Base-by-base conservation (phyloP, 2,113 vertebrate species). In the Coptodon rendalli region DNA sequence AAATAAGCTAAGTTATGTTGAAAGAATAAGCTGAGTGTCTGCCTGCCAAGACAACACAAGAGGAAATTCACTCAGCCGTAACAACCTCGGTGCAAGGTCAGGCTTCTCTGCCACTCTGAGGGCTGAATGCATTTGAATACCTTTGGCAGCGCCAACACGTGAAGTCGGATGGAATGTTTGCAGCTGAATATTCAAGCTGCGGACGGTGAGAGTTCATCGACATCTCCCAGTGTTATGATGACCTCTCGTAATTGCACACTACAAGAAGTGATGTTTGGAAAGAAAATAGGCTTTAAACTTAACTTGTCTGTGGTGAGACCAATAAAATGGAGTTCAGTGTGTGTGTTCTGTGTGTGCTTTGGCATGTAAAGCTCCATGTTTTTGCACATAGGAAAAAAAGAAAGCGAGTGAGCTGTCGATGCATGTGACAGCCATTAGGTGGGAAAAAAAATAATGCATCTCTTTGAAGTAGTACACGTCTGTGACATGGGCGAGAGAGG, bases 221-320 rank as follows among this genome's bases (percentile, higher is more conserved):
- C 90, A 84, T 89, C 56, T n/a, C 38, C 48, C 4, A 81, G 59
- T 92, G 91, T 93, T 92, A 36, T 89, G 85, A 84, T 89, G 88
- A 91, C 82, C 90, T 83, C 85, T 76, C 2, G 19, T 92, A 92
- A 93, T 91, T 88, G 87, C 57, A 89, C 86, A 24, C 71, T 89
- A 71, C 82, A 87, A 91, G 71, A 87, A 79, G 90, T 79, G 40
- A 89, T 91, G 87, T 93, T 93, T 93, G 66, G 82, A 93, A 38
- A 89, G 91, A 92, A 92, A 93, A 92, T 82, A 94, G 1, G 68
- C 81, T 86, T 88, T 82, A 85, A 83, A 86, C 87, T 89, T 85
- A 22, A 94, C 87, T 92, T 89, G 90, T 88, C 82, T 87, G 91
- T 91, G 89, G 93, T 48, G 52, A 86, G 63, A 86, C 84, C 86